phyloP scores from a whole-genome alignment of 2,888 invertebrate species.

The Agrochola circellaris region DNA sequence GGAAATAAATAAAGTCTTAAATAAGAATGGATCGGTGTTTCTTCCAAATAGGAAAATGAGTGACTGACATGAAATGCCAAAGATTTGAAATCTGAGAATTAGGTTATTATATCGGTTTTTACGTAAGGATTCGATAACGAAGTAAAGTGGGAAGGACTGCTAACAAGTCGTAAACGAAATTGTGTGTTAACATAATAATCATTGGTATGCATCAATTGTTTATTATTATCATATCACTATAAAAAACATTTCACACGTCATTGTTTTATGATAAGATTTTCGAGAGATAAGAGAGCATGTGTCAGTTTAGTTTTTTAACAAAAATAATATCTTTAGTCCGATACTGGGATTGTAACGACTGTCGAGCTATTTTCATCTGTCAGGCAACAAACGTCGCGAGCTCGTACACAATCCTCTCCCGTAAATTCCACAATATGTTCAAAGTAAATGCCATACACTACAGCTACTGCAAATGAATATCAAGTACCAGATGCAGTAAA shows the following conservation, averaged over 20 bases:
- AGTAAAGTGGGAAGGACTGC: neutral
- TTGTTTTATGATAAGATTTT: neutral
- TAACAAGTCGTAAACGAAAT: neutral
- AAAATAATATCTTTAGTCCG: neutral
- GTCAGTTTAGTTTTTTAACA: neutral
- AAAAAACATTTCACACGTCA: neutral
- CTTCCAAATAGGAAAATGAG: neutral
- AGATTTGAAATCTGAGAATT: no score
- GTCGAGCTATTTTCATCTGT: neutral
- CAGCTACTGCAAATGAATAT: conserved; percentile 68
- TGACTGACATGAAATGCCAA: no score
- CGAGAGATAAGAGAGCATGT: neutral
- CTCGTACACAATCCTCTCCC: conserved; percentile 5
- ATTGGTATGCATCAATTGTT: neutral
- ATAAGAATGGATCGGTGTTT: neutral
- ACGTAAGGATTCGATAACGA: no score
- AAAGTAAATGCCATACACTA: conserved; percentile 63
- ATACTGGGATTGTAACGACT: neutral
- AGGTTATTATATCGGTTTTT: no score
- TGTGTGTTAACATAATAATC: neutral
- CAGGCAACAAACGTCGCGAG: neutral
- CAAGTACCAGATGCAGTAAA: conserved; percentile 61
- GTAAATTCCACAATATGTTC: conserved; percentile 55
- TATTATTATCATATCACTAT: neutral
- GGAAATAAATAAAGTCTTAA: no score